Evolutionary conservation across 1,140 invertebrate genomes (phyloP).

Genomic region (Acromyrmex heyeri): DNA sequence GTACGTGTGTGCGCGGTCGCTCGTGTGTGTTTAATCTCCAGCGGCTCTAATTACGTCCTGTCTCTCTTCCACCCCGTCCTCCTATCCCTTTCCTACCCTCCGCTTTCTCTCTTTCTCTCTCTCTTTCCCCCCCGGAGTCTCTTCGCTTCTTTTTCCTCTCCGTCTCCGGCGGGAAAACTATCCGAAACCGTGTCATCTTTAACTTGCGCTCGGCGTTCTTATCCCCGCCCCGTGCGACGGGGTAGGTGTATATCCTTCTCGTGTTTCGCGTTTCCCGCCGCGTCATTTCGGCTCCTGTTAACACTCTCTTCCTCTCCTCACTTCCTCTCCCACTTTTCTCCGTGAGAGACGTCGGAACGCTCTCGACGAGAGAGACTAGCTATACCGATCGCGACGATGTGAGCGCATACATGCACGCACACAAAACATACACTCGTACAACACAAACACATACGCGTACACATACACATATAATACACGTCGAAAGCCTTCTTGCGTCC

Average conservation of each 20-base stretch:
- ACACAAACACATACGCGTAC: not conserved
- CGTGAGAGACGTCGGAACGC: slow-evolving; percentile 30
- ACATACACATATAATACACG: not conserved
- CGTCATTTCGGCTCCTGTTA: slow-evolving; percentile 40
- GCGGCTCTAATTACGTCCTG: slow-evolving; percentile 52
- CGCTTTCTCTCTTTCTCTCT: too few relatives aligned
- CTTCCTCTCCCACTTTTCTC: not conserved
- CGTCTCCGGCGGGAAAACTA: slow-evolving; percentile 38
- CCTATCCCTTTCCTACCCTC: too few relatives aligned
- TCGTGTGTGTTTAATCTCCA: slow-evolving; percentile 49
- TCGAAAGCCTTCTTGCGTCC: slow-evolving; percentile 6
- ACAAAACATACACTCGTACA: not conserved
- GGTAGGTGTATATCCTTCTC: slow-evolving; percentile 26
- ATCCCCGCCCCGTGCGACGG: not conserved
- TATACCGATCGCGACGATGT: not conserved
- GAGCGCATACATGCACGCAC: not conserved
- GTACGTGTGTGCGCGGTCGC: not conserved
- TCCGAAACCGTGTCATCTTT: slow-evolving; percentile 45
- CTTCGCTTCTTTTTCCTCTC: not conserved
- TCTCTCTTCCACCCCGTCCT: not conserved
- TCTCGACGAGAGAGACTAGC: slow-evolving; percentile 13
- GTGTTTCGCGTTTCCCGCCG: slow-evolving; percentile 26
- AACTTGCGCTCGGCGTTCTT: slow-evolving; percentile 38
- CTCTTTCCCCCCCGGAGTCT: not conserved
- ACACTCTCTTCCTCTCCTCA: not conserved